A percentile compares a stretch with the other conserved stretches of the same genome.
These are phyloP conservation scores for Vanessa atalanta DNA, from an alignment of 1,140 invertebrate genomes.

Conservation along the genomic window DNA sequence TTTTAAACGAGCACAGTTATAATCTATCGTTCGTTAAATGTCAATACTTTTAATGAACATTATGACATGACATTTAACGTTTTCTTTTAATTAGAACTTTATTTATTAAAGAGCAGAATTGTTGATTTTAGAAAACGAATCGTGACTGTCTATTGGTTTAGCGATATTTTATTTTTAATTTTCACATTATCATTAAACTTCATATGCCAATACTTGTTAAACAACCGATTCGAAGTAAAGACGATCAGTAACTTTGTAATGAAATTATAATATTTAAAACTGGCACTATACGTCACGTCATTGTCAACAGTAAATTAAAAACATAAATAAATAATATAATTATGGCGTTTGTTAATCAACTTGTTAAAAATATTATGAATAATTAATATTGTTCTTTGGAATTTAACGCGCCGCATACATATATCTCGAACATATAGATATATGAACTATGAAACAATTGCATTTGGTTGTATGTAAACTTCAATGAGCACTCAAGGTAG, in stretches of 20 bases:
- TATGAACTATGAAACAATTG: background rate
- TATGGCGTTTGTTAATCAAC: too few species aligned
- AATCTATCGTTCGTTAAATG: slow-evolving; percentile 15
- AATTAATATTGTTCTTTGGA: too few species aligned
- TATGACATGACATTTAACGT: slow-evolving; percentile 32
- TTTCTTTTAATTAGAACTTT: slow-evolving; percentile 24
- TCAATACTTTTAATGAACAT: slow-evolving; percentile 32
- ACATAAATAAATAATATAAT: too few species aligned
- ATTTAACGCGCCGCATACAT: too few species aligned
- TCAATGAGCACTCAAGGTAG: background rate
- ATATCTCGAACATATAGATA: background rate
- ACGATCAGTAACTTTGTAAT: too few species aligned
- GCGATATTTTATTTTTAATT: background rate
- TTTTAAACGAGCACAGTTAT: slow-evolving; percentile 11
- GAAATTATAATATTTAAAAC: too few species aligned
- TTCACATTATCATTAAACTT: background rate
- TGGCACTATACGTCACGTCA: too few species aligned
- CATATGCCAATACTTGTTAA: too few species aligned
- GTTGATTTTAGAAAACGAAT: background rate
- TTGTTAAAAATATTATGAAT: too few species aligned
- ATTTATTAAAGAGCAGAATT: slow-evolving; percentile 11
- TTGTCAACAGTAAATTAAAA: too few species aligned
- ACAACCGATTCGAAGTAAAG: too few species aligned
- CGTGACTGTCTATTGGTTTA: slow-evolving; percentile 4
- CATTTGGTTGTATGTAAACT: background rate